Evolutionary conservation across 2,113 vertebrate genomes (phyloP), one percentile per base, ranked within the genome.

Genomic region (Crotophaga sulcirostris): DNA sequence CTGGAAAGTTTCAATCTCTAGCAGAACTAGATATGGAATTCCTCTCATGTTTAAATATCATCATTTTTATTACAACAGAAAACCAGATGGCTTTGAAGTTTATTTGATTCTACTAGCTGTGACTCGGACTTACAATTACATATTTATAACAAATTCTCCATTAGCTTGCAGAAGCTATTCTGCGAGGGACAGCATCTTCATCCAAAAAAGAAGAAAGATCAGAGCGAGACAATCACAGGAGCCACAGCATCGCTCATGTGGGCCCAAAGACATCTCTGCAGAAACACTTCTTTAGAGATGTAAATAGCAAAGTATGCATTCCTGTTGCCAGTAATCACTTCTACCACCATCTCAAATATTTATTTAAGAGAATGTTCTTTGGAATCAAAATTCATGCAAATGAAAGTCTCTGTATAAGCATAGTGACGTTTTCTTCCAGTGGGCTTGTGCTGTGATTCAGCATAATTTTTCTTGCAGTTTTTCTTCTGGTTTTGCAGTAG

Each of bases 131-230:
- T 51, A 38, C 47, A 67, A 51, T 24, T 19, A 29, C 3, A 2
- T 28, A 36, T 87, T 42, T 85, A 42, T 54, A 68, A 91, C 38
- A 24, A 69, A 83, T 68, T 92, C 15, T 79, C 67, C 31, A 38
- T 11, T 45, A 97, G 97, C 84, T 91, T 42, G 88, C 90, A 33
- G 87, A 91, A 89, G 63, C 91, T n/a, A 45, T 96, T 88, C 60
- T 95, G n/a, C 36, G 13, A 89, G 93, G 72, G 38, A 63, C 63
- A 63, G 52, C 79, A 29, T 20, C 70, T 44, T 90, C 24, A 34
- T n/a, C 72, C 28, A 82, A 52, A 45, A 56, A 66, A n/a, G 55
- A 94, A 66, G 93, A 89, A 52, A 90, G 28, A 20, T 24, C 38
- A 6, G 6, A 4, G 29, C 38, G 24, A 4, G 18, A 49, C 9